Base-by-base conservation (phyloP, 2,113 vertebrate genomes). In the Laterallus jamaicensis region DNA sequence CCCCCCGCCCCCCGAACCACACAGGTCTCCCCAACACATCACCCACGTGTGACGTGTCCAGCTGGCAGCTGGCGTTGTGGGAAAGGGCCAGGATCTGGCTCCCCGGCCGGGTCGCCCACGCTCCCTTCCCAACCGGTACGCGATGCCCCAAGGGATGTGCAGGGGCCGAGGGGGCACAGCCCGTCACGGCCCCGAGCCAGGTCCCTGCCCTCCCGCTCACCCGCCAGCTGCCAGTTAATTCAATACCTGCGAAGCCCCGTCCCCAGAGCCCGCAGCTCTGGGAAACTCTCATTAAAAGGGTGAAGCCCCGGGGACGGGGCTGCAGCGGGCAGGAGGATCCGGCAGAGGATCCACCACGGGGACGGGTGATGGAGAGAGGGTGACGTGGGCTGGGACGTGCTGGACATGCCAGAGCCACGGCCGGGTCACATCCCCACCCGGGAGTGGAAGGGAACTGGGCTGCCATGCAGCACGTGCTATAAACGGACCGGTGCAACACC, bases 111-210 rank as follows among this genome's bases (percentile, higher is more conserved):
- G 66, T 50, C 12, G 2, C 81, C 59, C 81, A 42, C 4, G 5
- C 4, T 68, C 37, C 70, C 11, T 25, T 60, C 82, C 63, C 78
- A 19, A 0, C 4, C 0, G 3, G 68, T 24, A 35, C 39, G 37
- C 14, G 0, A 1, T 8, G 55, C 6, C 66, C 44, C 17, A 5
- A 11, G 28, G 82, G 90, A 24, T 12, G 62, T 0, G 20, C 0
- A 2, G 8, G 29, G 25, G 21, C 7, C 1, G 1, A 9, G 39
- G 39, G 88, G 39, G 4, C 40, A 24, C 12, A 24, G 37, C 62
- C 71, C 31, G 0, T 0, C 3, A 0, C 3, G 16, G 3, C 42
- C 42, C 66, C 7, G 2, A 16, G 0, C 2, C 54, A 35, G 31
- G 4, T 15, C 79, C 12, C 60, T 3, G 29, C 35, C 25, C 15